Base-by-base conservation (phyloP, 2,797 vertebrate genomes). In the Melanogrammus aeglefinus region DNA sequence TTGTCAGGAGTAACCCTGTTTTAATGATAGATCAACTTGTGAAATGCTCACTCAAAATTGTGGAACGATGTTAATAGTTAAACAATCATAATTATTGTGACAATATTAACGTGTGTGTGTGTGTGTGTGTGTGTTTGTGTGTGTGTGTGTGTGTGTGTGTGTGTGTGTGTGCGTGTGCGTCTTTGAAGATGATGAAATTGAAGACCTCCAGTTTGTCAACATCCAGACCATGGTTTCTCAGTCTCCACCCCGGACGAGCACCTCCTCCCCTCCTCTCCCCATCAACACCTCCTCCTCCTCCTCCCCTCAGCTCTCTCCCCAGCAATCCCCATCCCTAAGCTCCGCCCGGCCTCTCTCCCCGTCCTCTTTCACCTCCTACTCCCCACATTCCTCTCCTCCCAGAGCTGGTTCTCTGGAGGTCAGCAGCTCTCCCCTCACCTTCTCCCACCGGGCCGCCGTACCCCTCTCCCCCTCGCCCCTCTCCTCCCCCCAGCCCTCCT, bases 391-490 rank as follows among this genome's bases (percentile, higher is more conserved):
- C 63, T 72, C 35, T n/a, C 72, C 78, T 77, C 36, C 69, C 63
- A 75, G 81, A 88, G 81, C 87, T 38, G 80, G 82, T 66, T 83
- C 84, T 86, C 71, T 44, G 51, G 84, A 84, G 44, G 76, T n/a
- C 38, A 69, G 75, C 57, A 35, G 66, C 69, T 73, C 85, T 18
- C 18, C 33, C 33, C 14, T 35, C 33, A 27, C 73, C 29, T 73
- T 80, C 21, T 74, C 78, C 74, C 76, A 77, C 75, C 77, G 35
- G 36, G 72, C 36, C 33, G 75, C 69, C 70, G 63, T 72, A 13
- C 71, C 57, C 27, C 51, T 76, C 72, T 75, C 31, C n/a, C 79
- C 70, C 70, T 79, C 84, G 6, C 51, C 77, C 57, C 75, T 33
- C 12, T 13, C 69, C 33, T 35, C n/a, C 1, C 14, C 47, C 72